Percentiles rank a stretch among this genome's conserved stretches.
These are phyloP conservation scores for Peromyscus attwateri DNA, from an alignment of 2,797 vertebrate genomes.

Conservation along the genomic window DNA sequence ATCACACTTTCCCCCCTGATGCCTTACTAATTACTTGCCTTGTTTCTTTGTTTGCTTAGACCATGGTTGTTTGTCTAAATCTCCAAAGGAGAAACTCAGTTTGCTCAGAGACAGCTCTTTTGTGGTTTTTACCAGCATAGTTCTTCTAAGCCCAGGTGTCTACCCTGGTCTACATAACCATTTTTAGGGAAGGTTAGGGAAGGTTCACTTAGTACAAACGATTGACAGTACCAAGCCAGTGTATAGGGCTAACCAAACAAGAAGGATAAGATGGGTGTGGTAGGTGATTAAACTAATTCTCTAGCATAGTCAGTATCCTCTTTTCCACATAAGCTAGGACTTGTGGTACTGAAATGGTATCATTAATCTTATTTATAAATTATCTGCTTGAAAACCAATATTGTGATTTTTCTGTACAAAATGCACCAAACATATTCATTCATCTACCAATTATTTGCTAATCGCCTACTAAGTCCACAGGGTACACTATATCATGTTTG, in stretches of 20 bases:
- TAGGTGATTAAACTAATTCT: slow-evolving; percentile 51
- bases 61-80: neutral
- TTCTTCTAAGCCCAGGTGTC: neutral
- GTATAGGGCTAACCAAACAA: neutral
- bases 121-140: neutral
- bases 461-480: neutral
- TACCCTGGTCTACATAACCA: neutral
- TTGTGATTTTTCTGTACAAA: slow-evolving; percentile 48
- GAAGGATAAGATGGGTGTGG: neutral
- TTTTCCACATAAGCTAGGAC: slow-evolving; percentile 41
- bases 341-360: slow-evolving; percentile 35
- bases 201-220: slow-evolving; percentile 28
- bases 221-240: neutral
- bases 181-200: neutral
- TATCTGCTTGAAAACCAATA: slow-evolving; percentile 46
- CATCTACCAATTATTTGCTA: slow-evolving; percentile 65
- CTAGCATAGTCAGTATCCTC: neutral
- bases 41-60: neutral
- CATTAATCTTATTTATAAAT: slow-evolving; percentile 72
- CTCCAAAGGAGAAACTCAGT: slow-evolving; percentile 22
- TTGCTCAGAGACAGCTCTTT: neutral
- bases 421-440: slow-evolving; percentile 45
- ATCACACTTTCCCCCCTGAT: neutral
- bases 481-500: neutral
- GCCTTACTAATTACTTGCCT: neutral